Evolutionary conservation across 1,140 invertebrate genomes (phyloP).

Genomic region (Tetraneura akinire): DNA sequence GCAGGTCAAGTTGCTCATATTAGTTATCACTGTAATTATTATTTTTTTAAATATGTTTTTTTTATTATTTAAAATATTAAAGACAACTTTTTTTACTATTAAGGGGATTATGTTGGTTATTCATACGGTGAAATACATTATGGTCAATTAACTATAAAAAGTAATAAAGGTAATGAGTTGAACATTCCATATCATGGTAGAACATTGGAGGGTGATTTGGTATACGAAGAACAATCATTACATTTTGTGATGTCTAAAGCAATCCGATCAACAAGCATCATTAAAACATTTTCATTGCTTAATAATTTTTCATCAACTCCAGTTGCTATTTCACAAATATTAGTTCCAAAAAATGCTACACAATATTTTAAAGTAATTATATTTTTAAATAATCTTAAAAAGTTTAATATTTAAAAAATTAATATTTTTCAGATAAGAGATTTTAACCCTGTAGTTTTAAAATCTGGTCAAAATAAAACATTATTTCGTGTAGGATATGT

Average conservation of each 20-base stretch:
- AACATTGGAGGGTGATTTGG: slow-evolving; percentile 35
- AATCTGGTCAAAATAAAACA: slow-evolving; percentile 44
- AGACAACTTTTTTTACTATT: not conserved
- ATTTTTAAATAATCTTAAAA: not conserved
- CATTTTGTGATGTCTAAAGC: slow-evolving; percentile 50
- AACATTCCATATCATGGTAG: slow-evolving; percentile 38
- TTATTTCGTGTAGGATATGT: slow-evolving; percentile 48
- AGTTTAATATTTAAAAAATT: no score
- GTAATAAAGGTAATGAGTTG: slow-evolving; percentile 41
- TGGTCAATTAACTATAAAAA: slow-evolving; percentile 31
- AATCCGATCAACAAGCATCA: slow-evolving; percentile 42
- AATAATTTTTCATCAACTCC: slow-evolving; percentile 48
- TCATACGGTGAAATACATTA: slow-evolving; percentile 44
- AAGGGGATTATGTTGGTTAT: slow-evolving; percentile 47
- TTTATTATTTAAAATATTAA: not conserved
- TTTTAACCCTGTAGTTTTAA: slow-evolving; percentile 45
- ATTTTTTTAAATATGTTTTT: slow-evolving; percentile 1
- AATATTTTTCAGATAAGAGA: slow-evolving; percentile 45
- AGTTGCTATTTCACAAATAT: slow-evolving; percentile 46
- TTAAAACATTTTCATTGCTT: slow-evolving; percentile 39
- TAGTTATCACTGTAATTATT: slow-evolving; percentile 39
- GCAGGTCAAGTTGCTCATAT: slow-evolving; percentile 40
- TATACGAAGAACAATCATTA: slow-evolving; percentile 37
- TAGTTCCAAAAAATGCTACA: slow-evolving; percentile 34
- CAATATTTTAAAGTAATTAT: slow-evolving; percentile 46